Evolutionary conservation across 2,888 invertebrate species (phyloP), one percentile per base, ranked within the genome.

Genomic region (Parochlus steinenii): DNA sequence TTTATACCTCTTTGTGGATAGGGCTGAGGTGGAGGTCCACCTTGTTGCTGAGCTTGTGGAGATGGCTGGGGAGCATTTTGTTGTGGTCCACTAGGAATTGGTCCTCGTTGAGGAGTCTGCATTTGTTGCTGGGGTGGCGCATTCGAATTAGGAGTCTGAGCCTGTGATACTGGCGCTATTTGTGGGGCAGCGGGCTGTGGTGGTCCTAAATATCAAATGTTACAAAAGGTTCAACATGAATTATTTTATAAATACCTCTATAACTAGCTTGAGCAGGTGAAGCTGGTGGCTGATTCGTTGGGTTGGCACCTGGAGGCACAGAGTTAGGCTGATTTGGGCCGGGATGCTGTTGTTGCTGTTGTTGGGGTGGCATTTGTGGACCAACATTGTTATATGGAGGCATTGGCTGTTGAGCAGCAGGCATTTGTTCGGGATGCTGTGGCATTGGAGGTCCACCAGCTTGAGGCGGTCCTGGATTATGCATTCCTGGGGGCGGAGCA

Each of bases 191-290:
- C n/a, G n/a, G n/a, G n/a, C n/a, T n/a, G 27, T 63, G 63, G 39
- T 63, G 62, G 46, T 63, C n/a, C n/a, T n/a, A 64, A 12, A 57
- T 56, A 24, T 62, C 58, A 44, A 61, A 61, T n/a, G 61, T 59
- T 29, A 63, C 58, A 40, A 64, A 64, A 12, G 54, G 61, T 44
- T 64, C 64, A 25, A 40, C 38, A 8, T 59, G 45, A 20, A 39
- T 27, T 6, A 61, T 52, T 16, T 61, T 58, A n/a, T n/a, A n/a
- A n/a, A n/a, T n/a, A n/a, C n/a, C n/a, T n/a, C n/a, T n/a, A n/a
- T 53, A 46, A 45, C 62, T 49, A 35, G 72, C 71, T 14, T 71
- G 72, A 40, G 71, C 66, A 29, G 69, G 67, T 31, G 66, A 61
- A 44, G 56, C 58, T 6, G 69, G 65, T 10, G 65, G 63, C 6